These are phyloP conservation scores for Rousettus leschenaultii DNA, from an alignment of 2,113 vertebrate genomes.

Conservation along the genomic window DNA sequence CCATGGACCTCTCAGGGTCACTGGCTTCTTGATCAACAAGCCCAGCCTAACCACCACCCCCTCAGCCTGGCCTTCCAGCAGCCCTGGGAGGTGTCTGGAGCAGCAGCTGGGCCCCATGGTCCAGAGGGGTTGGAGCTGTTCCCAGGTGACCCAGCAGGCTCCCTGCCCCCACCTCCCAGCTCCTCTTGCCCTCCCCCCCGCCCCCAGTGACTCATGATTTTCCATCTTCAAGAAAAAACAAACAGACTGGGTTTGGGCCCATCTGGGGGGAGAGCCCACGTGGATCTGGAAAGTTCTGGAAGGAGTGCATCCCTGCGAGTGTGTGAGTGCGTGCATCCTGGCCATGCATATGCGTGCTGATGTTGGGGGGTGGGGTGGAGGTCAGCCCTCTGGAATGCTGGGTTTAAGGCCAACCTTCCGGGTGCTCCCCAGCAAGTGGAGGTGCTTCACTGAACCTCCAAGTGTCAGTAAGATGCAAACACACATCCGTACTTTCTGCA, in stretches of 20 bases:
- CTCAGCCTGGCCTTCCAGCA: neutral
- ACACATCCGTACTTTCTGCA: neutral
- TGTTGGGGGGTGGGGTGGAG: no score
- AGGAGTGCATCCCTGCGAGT: constrained; percentile 13
- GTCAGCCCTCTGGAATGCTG: neutral
- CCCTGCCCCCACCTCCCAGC: neutral
- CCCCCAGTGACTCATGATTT: constrained; percentile 55
- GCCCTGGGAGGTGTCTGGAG: neutral
- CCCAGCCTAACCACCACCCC: neutral
- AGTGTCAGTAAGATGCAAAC: neutral
- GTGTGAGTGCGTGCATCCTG: neutral
- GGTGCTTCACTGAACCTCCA: neutral
- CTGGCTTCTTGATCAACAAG: neutral
- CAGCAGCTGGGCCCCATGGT: neutral
- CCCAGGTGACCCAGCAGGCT: neutral
- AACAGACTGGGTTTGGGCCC: neutral
- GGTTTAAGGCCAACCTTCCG: neutral
- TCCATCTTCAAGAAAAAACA: constrained; percentile 60
- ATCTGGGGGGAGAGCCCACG: neutral
- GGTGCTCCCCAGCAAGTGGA: neutral
- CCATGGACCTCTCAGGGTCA: neutral
- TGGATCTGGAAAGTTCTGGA: neutral
- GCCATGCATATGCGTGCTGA: neutral
- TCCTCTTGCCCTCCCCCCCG: neutral
- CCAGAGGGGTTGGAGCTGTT: neutral